Conservation (phyloP, 1,140 invertebrate species). For the Wasmannia auropunctata region DNA sequence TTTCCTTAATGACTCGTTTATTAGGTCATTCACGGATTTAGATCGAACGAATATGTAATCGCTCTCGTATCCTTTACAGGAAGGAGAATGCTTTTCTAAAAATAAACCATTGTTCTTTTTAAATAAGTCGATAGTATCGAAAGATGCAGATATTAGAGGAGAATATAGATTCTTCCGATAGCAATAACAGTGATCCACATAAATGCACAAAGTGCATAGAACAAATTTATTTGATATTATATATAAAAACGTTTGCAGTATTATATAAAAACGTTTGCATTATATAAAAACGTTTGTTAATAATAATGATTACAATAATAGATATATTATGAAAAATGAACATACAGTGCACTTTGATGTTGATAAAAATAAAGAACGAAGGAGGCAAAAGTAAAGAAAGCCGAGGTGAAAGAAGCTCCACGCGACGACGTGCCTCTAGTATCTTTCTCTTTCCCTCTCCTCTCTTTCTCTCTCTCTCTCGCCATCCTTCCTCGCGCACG, state of each 20-base stretch:
- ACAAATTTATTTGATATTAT: not conserved
- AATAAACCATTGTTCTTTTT: not conserved
- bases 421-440: constrained; percentile 2
- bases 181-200: not conserved
- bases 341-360: not conserved
- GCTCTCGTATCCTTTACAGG: not conserved
- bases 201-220: not conserved
- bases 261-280: not conserved
- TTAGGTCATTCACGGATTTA: not conserved
- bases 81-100: not conserved
- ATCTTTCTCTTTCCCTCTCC: constrained; percentile 3
- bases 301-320: not conserved
- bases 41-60: not conserved
- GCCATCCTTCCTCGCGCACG: constrained; percentile 27
- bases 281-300: not conserved
- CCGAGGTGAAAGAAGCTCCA: not conserved
- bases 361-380: constrained; percentile 9
- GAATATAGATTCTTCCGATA: not conserved
- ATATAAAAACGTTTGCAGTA: not conserved
- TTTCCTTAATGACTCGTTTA: not conserved
- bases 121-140: not conserved
- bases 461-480: not conserved
- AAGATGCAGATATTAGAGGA: not conserved
- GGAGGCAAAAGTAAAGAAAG: not conserved
- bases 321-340: not conserved